Conservation (phyloP, 2,113 vertebrate genomes). For the Dasypus novemcinctus region DNA sequence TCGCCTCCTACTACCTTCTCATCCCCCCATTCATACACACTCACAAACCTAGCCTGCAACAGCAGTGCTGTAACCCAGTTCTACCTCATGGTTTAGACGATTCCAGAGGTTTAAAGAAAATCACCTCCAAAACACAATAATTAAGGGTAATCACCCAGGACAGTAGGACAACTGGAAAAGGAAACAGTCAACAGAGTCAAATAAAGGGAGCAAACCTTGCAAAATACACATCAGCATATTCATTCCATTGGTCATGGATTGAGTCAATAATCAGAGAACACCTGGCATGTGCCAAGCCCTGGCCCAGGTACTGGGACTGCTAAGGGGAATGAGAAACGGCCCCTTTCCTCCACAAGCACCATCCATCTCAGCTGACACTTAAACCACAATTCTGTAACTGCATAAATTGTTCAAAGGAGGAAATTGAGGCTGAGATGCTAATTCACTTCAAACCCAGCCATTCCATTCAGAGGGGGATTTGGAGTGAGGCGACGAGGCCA, state of each 20-base stretch:
- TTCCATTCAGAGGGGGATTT: neutral
- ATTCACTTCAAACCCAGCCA: neutral
- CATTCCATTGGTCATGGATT: neutral
- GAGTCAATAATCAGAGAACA: neutral
- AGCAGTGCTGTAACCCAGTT: neutral
- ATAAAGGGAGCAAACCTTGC: neutral
- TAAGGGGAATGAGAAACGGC: slow-evolving; percentile 30
- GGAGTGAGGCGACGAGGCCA: neutral
- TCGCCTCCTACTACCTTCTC: no score
- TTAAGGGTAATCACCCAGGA: neutral
- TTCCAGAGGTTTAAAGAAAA: neutral
- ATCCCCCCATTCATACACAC: no score
- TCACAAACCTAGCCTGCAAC: neutral
- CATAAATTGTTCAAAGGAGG: neutral
- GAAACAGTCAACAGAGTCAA: neutral
- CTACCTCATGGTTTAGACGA: neutral
- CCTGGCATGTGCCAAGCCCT: neutral
- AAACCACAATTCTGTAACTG: neutral
- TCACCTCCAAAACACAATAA: neutral
- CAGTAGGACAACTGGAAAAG: neutral
- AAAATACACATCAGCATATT: accelerated
- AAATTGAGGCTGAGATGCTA: neutral
- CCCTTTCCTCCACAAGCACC: neutral
- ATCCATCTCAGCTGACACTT: neutral
- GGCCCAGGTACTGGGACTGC: neutral